Conservation (phyloP, 2,888 invertebrate species). For the Augochlorella aurata region DNA sequence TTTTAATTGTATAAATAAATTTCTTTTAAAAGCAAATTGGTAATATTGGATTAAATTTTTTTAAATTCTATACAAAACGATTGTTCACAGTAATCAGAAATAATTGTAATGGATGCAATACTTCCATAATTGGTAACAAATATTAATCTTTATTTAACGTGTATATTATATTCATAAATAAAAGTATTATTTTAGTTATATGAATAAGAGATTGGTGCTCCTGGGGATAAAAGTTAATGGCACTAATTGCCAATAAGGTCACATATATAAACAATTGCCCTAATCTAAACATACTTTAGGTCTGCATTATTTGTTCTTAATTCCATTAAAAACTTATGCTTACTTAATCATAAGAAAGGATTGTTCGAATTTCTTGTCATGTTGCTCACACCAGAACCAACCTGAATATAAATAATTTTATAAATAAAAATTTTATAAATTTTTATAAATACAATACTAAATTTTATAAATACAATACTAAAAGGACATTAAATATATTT, state of each 20-base stretch:
- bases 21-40: background rate
- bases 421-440: too few species aligned
- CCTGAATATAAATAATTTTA: constrained; percentile 69
- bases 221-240: constrained; percentile 76
- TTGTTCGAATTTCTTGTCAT: constrained; percentile 83
- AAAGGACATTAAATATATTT: constrained; percentile 56
- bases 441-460: background rate
- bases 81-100: constrained; percentile 15
- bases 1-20: background rate
- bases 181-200: constrained; percentile 77
- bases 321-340: constrained; percentile 68
- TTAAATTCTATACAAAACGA: background rate
- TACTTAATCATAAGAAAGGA: constrained; percentile 84
- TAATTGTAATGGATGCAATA: constrained; percentile 40
- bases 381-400: constrained; percentile 78
- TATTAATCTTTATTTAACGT: constrained; percentile 79
- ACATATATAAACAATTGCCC: constrained; percentile 76
- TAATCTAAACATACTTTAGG: constrained; percentile 77
- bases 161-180: constrained; percentile 81
- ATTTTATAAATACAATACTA: constrained; percentile 1
- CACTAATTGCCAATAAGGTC: constrained; percentile 79
- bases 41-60: background rate
- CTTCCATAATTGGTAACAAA: constrained; percentile 77
- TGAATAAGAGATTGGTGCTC: constrained; percentile 77
- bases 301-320: constrained; percentile 76